Evolutionary conservation across 1,140 invertebrate genomes (phyloP), one percentile per base, ranked within the genome.

Genomic region (Drosophila neocordata): DNA sequence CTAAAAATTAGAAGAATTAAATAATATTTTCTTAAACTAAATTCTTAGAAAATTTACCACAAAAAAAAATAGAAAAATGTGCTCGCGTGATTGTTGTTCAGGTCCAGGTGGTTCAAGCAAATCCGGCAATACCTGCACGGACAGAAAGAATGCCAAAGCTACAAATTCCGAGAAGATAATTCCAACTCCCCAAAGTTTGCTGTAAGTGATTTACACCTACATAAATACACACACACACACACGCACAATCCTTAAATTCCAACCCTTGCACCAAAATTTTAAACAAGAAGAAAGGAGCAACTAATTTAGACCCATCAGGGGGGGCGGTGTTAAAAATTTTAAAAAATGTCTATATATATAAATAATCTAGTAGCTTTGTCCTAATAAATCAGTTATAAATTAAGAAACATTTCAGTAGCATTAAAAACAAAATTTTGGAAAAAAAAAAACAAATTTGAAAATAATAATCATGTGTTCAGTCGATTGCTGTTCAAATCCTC

Each of bases 181-280:
- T 41, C 82, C 82, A 35, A 87, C 82, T 6, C 82, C 82, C 11
- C 82, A 87, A 34, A 82, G 75, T 52, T 65, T 88, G 57, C 79
- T 87, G 82, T 87, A 83, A 87, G 80, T 84, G 12, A 37, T 12
- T 6, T 20, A 31, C 11, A 18, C 55, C 15, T 7, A 8, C 15
- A 2, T 4, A 9, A n/a, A 4, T n/a, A 41, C 4, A 38, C n/a
- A 4, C 13, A n/a, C 37, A 0, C 3, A 13, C 37, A 1, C n/a
- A 1, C 12, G n/a, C 12, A 15, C 2, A 27, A 27, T n/a, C 31
- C 31, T 7, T 12, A 22, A 18, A 15, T 2, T 4, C 24, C 24
- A 24, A 24, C 24, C 24, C 24, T 24, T 24, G 24, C 24, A 2
- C 24, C 4, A 4, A 1, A 24, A 24, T 24, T 4, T 24, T 24